Evolutionary conservation across 30 jellyfish, hydroid and myxozoan genomes (phyloP), one percentile per base, ranked within the genome.

Genomic region (Phacellophora camtschatica): DNA sequence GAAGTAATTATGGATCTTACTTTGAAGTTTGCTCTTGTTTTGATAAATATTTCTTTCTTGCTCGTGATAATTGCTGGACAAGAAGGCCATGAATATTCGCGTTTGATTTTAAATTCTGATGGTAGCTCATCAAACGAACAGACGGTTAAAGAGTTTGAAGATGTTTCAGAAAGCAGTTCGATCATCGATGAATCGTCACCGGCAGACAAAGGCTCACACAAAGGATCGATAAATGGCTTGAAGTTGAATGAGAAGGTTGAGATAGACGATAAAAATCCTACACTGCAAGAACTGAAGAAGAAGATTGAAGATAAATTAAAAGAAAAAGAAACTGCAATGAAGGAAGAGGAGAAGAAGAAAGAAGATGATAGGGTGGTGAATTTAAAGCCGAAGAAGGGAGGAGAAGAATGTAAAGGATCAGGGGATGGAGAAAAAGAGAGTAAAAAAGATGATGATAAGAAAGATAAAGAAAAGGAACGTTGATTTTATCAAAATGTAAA

Each of bases 211-310:
- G n/a, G n/a, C n/a, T n/a, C n/a, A n/a, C n/a, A n/a, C n/a, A 68
- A 68, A 42, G 82, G 82, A 15, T 68, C 67, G 1, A 68, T 68
- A 37, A 68, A 68, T 43, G 37, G 57, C 51, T 49, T 71, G 51
- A 33, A 71, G 9, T 34, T 71, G 51, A 71, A 53, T 49, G 73
- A 77, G 51, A 77, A 77, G 41, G 66, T 77, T 4, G 81, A 77
- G 24, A 39, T 77, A 4, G 88, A 77, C n/a, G 71, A 27, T 18
- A 77, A 61, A 16, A 74, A 74, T 55, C 88, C 80, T 35, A 80
- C 31, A 0, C 27, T 66, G 67, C 32, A 66, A 18, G 91, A 80
- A 30, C 33, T 65, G 12, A 63, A 80, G 82, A 37, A 80, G 30
- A 39, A 80, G 22, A 63, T 65, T 1, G 83, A 37, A 34, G 65